Conservation (phyloP, 2,113 vertebrate species). For the Megatriorchis doriae region DNA sequence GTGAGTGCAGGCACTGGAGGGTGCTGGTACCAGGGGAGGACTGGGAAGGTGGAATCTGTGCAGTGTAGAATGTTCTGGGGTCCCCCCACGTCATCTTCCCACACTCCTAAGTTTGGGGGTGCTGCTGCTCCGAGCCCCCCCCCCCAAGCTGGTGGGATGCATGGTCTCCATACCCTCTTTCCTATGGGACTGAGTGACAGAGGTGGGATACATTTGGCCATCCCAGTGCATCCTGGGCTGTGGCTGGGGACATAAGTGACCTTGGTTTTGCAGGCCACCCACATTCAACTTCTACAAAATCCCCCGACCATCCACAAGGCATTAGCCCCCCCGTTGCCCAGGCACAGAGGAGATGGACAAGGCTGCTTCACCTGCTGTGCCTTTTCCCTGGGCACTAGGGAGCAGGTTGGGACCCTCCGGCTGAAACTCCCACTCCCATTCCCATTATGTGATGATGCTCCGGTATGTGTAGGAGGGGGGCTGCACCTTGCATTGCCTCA, state of each 20-base stretch:
- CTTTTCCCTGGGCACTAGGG: not conserved
- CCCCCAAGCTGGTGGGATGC: not conserved
- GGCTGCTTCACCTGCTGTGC: accelerated
- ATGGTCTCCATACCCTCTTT: not conserved
- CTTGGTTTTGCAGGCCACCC: slow-evolving; percentile 40
- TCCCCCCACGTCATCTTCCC: not conserved
- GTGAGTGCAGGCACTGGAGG: not conserved
- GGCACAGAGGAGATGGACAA: not conserved
- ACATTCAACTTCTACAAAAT: not conserved
- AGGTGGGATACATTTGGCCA: not conserved
- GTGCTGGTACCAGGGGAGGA: not conserved
- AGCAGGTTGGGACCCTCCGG: not conserved
- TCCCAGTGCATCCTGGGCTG: not conserved
- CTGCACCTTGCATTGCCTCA: no score
- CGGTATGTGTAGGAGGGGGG: accelerated
- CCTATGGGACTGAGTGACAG: not conserved
- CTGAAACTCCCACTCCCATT: not conserved
- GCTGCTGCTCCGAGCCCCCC: not conserved
- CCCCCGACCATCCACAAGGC: not conserved
- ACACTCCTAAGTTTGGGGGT: not conserved
- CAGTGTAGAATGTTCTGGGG: not conserved
- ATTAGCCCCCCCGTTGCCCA: not conserved
- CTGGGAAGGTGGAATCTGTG: not conserved
- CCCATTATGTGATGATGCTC: not conserved
- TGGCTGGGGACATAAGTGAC: not conserved